Base-by-base conservation (phyloP, 1,140 invertebrate species). In the Himalopsyche phryganea region DNA sequence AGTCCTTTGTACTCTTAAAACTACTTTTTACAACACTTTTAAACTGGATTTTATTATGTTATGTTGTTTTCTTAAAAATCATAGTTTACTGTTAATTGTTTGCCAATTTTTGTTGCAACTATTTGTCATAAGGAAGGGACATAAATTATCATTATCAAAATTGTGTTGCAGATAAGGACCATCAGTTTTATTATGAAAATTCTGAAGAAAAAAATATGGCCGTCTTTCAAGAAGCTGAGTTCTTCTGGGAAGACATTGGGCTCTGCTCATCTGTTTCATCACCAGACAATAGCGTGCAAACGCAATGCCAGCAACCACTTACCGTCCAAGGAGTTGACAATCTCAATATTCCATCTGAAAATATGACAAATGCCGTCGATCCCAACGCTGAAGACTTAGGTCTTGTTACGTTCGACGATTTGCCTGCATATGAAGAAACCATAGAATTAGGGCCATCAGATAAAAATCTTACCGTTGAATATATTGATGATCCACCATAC, bases 371-470 rank as follows among this genome's bases (percentile, higher is more conserved):
- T 18, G 9, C 14, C 9, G 23, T 19, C 14, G 13, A 48, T 48
- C 10, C 10, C 46, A 48, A 23, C 13, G 6, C 7, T 41, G 4
- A 51, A 40, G 23, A 36, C 7, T 33, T 15, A 9, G 54, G 47
- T 10, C 42, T 14, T 14, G 40, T 49, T 41, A 46, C 45, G 13
- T 56, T 56, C 48, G 45, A 56, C 3, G 51, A 54, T 36, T 33
- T 54, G 32, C 51, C 51, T 11, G 51, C 41, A 15, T 35, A 54
- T n/a, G 51, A 54, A 35, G 51, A 54, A 46, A 46, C 17, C n/a
- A 54, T 54, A 11, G 41, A 54, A 19, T 23, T 54, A 45, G 44
- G 15, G 19, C 15, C 40, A 3, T 20, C 11, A 32, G 40, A 52
- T 46, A 35, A 23, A 9, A n/a, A 35, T 17, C 32, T 45, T 20